Evolutionary conservation across 53 echinoderm and acorn worm genomes (phyloP).

Genomic region (Actinopyga echinites): DNA sequence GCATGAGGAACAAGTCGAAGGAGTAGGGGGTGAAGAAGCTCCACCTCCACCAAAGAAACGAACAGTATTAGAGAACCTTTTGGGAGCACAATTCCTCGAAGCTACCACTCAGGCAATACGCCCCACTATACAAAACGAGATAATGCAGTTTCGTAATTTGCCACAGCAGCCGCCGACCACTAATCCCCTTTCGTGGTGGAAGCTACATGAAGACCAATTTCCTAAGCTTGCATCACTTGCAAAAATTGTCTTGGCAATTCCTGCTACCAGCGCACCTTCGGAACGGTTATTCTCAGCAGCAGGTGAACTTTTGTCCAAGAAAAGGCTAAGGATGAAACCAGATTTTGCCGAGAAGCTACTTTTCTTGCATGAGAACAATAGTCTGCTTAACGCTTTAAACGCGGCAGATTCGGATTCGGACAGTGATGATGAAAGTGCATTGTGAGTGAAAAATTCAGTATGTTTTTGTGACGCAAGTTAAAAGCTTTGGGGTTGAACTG

Average conservation of each 20-base stretch:
- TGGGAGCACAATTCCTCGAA: too few relatives aligned
- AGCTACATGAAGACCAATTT: background rate
- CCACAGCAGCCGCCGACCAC: background rate
- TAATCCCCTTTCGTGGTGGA: slow-evolving; percentile 40
- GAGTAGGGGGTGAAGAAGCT: slow-evolving; percentile 1
- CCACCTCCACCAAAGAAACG: background rate
- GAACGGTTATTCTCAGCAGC: slow-evolving; percentile 57
- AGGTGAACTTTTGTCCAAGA: slow-evolving; percentile 24
- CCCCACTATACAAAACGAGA: too few relatives aligned
- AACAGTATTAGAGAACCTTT: too few relatives aligned
- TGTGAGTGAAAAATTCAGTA: background rate
- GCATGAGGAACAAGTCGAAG: background rate
- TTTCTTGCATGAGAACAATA: too few relatives aligned
- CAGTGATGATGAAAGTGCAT: background rate
- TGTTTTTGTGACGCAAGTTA: too few relatives aligned
- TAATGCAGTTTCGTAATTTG: too few relatives aligned
- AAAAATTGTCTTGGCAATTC: background rate
- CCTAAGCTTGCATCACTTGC: slow-evolving; percentile 18
- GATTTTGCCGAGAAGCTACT: background rate
- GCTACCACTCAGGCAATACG: too few relatives aligned
- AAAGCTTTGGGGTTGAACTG: too few relatives aligned
- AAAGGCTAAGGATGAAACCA: background rate
- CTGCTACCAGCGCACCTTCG: slow-evolving; percentile 54
- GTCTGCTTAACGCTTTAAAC: background rate
- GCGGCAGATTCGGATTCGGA: background rate